phyloP scores from a whole-genome alignment of 2,888 invertebrate genomes.

The Drosophila testacea region DNA sequence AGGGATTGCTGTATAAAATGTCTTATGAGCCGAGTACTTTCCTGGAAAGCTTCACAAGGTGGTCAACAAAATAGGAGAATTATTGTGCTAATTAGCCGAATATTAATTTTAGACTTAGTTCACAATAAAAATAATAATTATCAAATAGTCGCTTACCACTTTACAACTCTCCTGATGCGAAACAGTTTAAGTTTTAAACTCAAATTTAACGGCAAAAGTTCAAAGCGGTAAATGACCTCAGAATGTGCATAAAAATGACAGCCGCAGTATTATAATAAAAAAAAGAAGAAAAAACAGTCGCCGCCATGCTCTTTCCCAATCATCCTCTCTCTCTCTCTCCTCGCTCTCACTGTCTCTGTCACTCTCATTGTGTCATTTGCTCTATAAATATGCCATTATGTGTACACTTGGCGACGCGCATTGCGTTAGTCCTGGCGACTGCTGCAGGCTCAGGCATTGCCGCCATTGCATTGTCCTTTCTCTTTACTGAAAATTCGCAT shows the following conservation, averaged over 20 bases:
- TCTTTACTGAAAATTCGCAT: constrained; percentile 55
- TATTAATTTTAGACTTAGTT: not conserved
- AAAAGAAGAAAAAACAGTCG: constrained; percentile 25
- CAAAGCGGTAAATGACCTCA: constrained; percentile 75
- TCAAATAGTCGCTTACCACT: not conserved
- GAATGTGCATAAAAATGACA: constrained; percentile 64
- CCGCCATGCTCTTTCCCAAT: not conserved
- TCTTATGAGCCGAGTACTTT: constrained; percentile 22
- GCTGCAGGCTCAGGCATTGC: constrained; percentile 50
- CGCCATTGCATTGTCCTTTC: constrained; percentile 56
- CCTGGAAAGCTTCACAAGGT: constrained; percentile 12
- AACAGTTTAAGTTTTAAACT: constrained; percentile 31
- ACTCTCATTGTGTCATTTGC: constrained; percentile 45
- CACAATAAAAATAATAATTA: not conserved
- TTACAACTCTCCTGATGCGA: constrained; percentile 23
- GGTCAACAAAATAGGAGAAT: constrained; percentile 3
- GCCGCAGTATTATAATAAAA: constrained; percentile 62
- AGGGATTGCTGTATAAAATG: constrained; percentile 46
- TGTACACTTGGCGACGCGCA: constrained; percentile 70
- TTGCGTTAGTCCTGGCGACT: constrained; percentile 59
- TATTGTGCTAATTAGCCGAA: constrained; percentile 32
- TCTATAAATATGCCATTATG: constrained; percentile 78
- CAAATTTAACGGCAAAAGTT: constrained; percentile 61
- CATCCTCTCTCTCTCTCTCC: constrained; percentile 2
- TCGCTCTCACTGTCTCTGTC: constrained; percentile 16